Base-by-base conservation (phyloP, 2,797 vertebrate genomes). In the Leuciscus waleckii region DNA sequence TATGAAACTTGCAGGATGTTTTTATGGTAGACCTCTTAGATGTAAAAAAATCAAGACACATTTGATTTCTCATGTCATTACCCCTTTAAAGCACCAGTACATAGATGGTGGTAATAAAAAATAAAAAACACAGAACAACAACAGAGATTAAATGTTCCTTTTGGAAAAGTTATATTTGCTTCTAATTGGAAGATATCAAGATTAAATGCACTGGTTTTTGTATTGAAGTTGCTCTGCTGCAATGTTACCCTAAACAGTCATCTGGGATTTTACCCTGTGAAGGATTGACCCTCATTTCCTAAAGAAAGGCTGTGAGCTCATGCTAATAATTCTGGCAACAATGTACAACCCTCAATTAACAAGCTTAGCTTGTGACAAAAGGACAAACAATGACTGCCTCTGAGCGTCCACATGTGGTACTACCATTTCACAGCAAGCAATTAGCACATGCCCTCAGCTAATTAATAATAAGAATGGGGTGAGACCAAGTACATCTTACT, bases 261-360 rank as follows among this genome's bases (percentile, higher is more conserved):
- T 65, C 65, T 16, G 70, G 19, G 81, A 69, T 23, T 26, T 23
- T 54, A 56, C 58, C 83, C 37, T 5, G 7, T 58, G 8, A 78
- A 65, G 58, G 17, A 83, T 32, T 63, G 37, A 9, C 56, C 11
- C 74, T 85, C 71, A 65, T 70, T 88, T 81, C 21, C 10, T 4
- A 67, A 81, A 39, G 69, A 81, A 61, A 61, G 10, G 26, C 41
- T 49, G 10, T 26, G 32, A 41, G 41, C 61, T 76, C 81, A 41
- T 58, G 83, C 71, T 78, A 75, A 86, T 75, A 69, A 49, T 61
- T 65, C 21, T 74, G 32, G 46, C 49, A 49, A 83, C 78, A 83
- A 26, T 73, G n/a, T 23, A 83, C 83, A 91, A 83, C 75, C 84
- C 74, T 84, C 79, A 84, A 88, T 90, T 91, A 89, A 63, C 75